Base-by-base conservation (phyloP, 2,113 vertebrate genomes). In the Forbesichthys agassizii region DNA sequence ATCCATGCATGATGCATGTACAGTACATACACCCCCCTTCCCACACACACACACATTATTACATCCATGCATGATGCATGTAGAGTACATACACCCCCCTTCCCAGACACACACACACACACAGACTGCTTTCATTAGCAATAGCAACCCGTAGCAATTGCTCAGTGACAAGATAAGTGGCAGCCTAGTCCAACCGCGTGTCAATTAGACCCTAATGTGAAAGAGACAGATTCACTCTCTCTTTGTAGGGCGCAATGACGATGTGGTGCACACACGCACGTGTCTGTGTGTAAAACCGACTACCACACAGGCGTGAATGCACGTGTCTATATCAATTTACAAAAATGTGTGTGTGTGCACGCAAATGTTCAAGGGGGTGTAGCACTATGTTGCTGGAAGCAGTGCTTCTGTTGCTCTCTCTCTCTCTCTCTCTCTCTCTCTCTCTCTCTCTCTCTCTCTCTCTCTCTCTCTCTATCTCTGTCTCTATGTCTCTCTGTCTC, bases 101-200 rank as follows among this genome's bases (percentile, higher is more conserved):
- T 42, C 12, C 12, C 16, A 55, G 11, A 57, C 47, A 48, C 16
- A n/a, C n/a, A n/a, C n/a, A 58, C 33, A 33, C 51, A 57, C 16
- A 16, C 48, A 51, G 77, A 61, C 47, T 4, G 42, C 74, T 82
- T 88, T 82, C 79, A 88, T 86, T 86, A 16, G 16, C 16, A 16
- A 16, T 16, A 16, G 16, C 16, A 16, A 78, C 74, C 78, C 76
- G 82, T 81, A 86, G 86, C 85, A 86, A 84, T 86, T 83, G 77
- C 73, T 88, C 86, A 84, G 73, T 88, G 84, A 88, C 87, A 87
- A 84, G 80, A 87, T 87, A 88, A 89, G 81, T 83, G 82, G 91
- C 88, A 77, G 84, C 73, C 81, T 77, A 46, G 52, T 82, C 82
- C 82, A 79, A 81, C 85, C 84, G 81, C 75, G 86, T 89, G 90